Evolutionary conservation across 2,888 invertebrate genomes (phyloP), one percentile per base, ranked within the genome.

Genomic region (Cosmorhoe ocellata): DNA sequence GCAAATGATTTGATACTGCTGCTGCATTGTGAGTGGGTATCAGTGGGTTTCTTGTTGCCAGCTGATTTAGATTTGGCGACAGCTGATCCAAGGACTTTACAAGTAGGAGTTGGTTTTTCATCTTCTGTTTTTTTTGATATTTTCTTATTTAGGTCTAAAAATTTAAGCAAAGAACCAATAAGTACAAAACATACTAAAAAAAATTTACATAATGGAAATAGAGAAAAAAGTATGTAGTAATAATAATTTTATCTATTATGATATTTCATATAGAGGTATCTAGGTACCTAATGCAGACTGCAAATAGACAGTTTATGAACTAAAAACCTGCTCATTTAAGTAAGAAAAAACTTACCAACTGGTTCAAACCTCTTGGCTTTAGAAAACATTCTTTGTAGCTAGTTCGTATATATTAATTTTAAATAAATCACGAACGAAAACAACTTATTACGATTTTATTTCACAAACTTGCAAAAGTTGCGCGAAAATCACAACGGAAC

Each of bases 331-430:
- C 18, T 11, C 3, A 37, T 24, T 37, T 1, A 38, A 22, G 27
- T 33, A 38, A 33, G 10, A 32, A 42, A 27, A 46, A 18, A 77
- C 85, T 85, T 74, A 88, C 88, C 81, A 28, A 72, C 54, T 46
- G 72, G 66, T 66, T 88, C 87, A 69, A 90, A 90, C 51, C 89
- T 76, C 61, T 89, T 89, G 10, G 89, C 87, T 71, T 90, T 90
- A 7, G 89, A 86, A 65, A 90, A 90, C 89, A 90, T 89, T 51
- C 44, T 77, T 51, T 50, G 39, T n/a, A 13, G 48, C 44, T 41
- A 31, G 14, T 18, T 30, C 13, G 11, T 37, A 34, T 18, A 40
- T 18, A 6, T 30, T 14, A 12, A 34, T 36, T 3, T 9, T 1
- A 14, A 11, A 42, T 13, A 36, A 32, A n/a, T 27, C 12, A 32